Evolutionary conservation across 2,113 vertebrate species (phyloP).

Genomic region (Heterocephalus glaber): DNA sequence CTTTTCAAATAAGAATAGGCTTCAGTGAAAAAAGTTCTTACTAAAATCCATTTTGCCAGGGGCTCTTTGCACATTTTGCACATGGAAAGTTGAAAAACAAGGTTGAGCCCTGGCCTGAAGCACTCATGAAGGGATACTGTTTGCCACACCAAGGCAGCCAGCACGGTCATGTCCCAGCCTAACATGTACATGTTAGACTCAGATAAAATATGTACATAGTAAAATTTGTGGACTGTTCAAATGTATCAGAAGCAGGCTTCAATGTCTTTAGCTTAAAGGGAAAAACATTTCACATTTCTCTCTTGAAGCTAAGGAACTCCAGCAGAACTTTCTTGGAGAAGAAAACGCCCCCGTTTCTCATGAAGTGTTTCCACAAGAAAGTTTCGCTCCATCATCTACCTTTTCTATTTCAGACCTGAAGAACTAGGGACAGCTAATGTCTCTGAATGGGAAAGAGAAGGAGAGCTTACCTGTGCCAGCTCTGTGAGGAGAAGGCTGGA

Average conservation of each 20-base stretch:
- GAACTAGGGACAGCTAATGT: conserved; percentile 53
- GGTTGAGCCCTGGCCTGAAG: neutral
- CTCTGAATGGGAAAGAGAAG: neutral
- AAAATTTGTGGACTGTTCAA: neutral
- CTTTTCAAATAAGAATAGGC: conserved; percentile 57
- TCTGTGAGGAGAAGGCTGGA: conserved; percentile 85
- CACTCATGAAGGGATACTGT: neutral
- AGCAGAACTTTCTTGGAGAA: conserved; percentile 55
- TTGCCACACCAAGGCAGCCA: neutral
- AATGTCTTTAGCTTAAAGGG: neutral
- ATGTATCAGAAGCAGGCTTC: neutral
- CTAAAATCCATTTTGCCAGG: conserved; percentile 25
- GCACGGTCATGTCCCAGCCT: neutral
- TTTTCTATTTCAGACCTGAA: conserved; percentile 17
- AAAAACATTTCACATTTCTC: neutral
- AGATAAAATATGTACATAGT: neutral
- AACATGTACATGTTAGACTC: neutral
- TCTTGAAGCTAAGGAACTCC: conserved; percentile 51
- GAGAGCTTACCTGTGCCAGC: conserved; percentile 89
- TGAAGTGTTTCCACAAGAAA: conserved; percentile 36
- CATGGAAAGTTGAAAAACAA: neutral
- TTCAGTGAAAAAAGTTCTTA: conserved; percentile 27
- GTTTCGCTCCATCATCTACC: neutral
- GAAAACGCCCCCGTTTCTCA: conserved; percentile 68
- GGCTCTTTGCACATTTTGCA: conserved; percentile 40